These are phyloP conservation scores for Orestias chungarensis DNA, from an alignment of 2,797 vertebrate species.

Conservation along the genomic window DNA sequence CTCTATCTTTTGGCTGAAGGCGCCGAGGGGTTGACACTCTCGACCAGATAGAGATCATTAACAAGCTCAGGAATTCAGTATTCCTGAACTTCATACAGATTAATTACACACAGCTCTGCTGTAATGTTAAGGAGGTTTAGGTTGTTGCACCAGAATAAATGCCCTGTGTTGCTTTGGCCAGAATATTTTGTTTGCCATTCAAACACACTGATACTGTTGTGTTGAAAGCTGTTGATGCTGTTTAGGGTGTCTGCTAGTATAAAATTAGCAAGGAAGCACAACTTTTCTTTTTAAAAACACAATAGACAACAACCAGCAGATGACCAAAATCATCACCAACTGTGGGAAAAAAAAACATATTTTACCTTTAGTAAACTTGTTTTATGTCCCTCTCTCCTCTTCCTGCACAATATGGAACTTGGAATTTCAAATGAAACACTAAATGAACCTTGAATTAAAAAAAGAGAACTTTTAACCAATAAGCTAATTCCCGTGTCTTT, in stretches of 20 bases:
- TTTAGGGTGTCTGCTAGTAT: neutral
- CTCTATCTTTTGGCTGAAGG: slow-evolving; percentile 32
- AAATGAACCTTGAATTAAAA: neutral
- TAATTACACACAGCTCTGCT: neutral
- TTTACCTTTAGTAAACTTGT: neutral
- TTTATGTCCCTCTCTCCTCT: neutral
- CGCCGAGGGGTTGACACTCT: slow-evolving; percentile 25
- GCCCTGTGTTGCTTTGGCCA: no score
- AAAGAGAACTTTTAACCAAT: neutral
- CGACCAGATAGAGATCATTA: slow-evolving; percentile 21
- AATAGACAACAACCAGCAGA: no score
- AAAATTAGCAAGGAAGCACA: no score
- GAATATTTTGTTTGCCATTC: no score
- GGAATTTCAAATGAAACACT: neutral
- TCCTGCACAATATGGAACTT: neutral
- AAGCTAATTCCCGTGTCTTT: neutral
- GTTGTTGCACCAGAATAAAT: no score
- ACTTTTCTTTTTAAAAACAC: no score
- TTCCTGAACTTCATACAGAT: neutral
- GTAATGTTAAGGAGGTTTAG: no score
- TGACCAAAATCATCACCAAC: no score
- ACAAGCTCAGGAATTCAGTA: neutral
- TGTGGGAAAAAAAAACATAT: neutral
- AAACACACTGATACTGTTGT: neutral
- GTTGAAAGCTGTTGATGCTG: neutral